A percentile compares a stretch with the other conserved stretches of the same genome.
Evolutionary conservation across 2,888 invertebrate species (phyloP).

Genomic region (Podotricha telesiphe): DNA sequence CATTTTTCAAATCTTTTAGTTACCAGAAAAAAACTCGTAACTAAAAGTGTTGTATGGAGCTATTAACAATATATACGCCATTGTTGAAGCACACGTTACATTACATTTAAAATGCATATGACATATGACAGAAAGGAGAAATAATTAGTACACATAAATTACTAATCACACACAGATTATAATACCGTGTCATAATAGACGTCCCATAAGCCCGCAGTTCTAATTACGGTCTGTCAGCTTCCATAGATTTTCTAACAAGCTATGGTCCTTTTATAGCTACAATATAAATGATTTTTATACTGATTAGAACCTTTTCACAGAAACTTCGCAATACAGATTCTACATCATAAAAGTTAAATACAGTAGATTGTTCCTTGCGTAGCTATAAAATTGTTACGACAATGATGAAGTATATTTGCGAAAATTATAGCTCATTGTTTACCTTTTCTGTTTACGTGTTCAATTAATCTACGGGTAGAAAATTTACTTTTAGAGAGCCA

Average conservation of each 20-base stretch:
- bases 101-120: neutral
- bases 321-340: slow-evolving; percentile 9
- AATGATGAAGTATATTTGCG: neutral
- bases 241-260: slow-evolving; percentile 30
- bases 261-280: slow-evolving; percentile 18
- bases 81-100: neutral
- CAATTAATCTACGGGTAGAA: no score
- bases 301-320: slow-evolving; percentile 12
- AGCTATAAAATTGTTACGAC: neutral
- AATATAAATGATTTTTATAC: slow-evolving; percentile 20
- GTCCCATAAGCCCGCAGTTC: slow-evolving; percentile 35
- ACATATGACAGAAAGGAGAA: neutral
- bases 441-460: neutral
- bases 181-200: slow-evolving; percentile 31
- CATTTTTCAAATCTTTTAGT: no score
- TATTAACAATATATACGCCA: neutral
- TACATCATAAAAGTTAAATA: slow-evolving; percentile 11
- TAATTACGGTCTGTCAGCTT: slow-evolving; percentile 42
- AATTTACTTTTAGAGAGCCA: no score
- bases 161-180: slow-evolving; percentile 34
- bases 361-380: neutral
- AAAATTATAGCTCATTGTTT: neutral
- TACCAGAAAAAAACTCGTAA: no score
- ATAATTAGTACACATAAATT: slow-evolving; percentile 26
- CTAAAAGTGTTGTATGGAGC: neutral